phyloP scores from a whole-genome alignment of 2,888 invertebrate species.

The Tupiocoris notatus region DNA sequence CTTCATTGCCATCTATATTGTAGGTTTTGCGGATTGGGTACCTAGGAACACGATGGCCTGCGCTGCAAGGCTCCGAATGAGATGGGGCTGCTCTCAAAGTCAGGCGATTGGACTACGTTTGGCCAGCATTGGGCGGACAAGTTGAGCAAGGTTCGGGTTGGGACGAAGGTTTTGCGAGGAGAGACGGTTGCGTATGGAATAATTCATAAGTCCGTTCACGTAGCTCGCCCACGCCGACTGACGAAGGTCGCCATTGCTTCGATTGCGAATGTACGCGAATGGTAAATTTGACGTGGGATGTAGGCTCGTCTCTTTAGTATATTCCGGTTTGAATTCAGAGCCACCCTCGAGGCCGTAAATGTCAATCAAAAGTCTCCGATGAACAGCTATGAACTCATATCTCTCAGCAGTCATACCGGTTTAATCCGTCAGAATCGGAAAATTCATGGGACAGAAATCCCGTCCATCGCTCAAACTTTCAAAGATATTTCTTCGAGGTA shows the following conservation, averaged over 20 bases:
- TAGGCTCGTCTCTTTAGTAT: too few relatives aligned
- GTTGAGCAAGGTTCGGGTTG: not conserved
- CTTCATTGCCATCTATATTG: not conserved
- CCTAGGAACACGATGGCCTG: not conserved
- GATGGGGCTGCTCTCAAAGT: not conserved
- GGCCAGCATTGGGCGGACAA: not conserved
- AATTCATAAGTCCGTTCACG: not conserved
- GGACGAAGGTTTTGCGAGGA: not conserved
- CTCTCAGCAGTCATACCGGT: too few relatives aligned
- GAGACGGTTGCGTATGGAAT: not conserved
- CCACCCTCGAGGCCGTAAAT: too few relatives aligned
- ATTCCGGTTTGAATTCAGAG: too few relatives aligned
- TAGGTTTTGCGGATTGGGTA: not conserved
- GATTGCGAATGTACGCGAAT: not conserved
- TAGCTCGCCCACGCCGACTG: not conserved
- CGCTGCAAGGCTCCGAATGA: not conserved
- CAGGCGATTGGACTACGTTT: not conserved
- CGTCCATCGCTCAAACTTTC: too few relatives aligned
- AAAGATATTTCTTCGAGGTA: too few relatives aligned
- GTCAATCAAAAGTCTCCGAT: too few relatives aligned
- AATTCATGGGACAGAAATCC: too few relatives aligned
- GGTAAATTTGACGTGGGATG: not conserved
- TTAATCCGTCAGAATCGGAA: too few relatives aligned
- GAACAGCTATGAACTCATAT: too few relatives aligned
- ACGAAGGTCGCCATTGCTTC: not conserved